phyloP scores from a whole-genome alignment of 2,888 invertebrate genomes.

The Catocala sponsa region DNA sequence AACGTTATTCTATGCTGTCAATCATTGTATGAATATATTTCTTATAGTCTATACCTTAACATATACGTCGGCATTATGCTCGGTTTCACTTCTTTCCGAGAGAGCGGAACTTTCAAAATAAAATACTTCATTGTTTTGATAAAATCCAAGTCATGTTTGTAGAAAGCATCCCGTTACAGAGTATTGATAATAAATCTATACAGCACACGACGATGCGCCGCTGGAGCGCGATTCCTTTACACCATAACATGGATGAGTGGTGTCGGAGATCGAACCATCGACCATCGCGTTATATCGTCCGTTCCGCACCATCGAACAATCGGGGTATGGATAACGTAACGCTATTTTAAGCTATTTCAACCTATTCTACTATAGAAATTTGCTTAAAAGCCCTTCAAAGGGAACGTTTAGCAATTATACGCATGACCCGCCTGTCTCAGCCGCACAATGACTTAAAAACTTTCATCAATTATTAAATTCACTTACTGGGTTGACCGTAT shows the following conservation, averaged over 20 bases:
- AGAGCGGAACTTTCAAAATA: constrained; percentile 39
- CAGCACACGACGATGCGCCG: constrained; percentile 3
- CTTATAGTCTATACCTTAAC: neutral
- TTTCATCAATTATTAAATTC: constrained; percentile 38
- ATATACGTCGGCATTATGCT: constrained; percentile 17
- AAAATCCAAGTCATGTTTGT: constrained; percentile 43
- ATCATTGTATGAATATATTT: no score
- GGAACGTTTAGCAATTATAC: constrained; percentile 41
- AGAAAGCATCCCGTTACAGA: constrained; percentile 34
- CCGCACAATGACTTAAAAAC: constrained; percentile 17
- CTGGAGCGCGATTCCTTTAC: constrained; percentile 17
- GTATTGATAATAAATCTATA: constrained; percentile 4
- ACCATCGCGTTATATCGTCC: constrained; percentile 24
- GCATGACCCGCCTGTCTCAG: constrained; percentile 23
- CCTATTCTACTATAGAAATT: constrained; percentile 38
- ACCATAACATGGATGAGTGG: constrained; percentile 18
- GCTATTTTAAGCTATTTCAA: constrained; percentile 49
- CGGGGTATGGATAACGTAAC: constrained; percentile 45
- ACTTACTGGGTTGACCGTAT: constrained; percentile 27
- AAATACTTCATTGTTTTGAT: constrained; percentile 42
- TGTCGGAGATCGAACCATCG: constrained; percentile 19
- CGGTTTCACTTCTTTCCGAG: constrained; percentile 43
- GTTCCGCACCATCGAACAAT: constrained; percentile 56
- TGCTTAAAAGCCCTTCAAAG: constrained; percentile 50
- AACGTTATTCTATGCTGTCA: no score